A percentile compares a stretch with the other conserved stretches of the same genome.
Evolutionary conservation across 1,140 invertebrate genomes (phyloP).

Genomic region (Phenacoccus solenopsis): DNA sequence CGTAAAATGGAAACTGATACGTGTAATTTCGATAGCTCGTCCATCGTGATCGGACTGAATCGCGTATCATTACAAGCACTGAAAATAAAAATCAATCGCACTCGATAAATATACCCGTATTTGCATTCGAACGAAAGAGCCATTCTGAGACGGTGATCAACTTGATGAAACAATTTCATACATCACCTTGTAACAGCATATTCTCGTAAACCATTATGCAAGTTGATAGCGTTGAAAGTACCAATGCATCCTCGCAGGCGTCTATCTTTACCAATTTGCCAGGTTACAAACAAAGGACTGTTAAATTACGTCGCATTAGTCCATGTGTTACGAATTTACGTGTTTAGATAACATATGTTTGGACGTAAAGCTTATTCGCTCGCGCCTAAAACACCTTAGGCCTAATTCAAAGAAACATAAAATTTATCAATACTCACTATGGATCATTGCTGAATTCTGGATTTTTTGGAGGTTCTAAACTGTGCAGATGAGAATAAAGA

Average conservation of each 20-base stretch:
- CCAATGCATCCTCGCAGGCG: constrained; percentile 87
- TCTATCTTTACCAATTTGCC: constrained; percentile 90
- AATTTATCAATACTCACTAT: constrained; percentile 57
- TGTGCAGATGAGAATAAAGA: constrained; percentile 83
- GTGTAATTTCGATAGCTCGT: constrained; percentile 82
- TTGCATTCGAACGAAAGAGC: neutral
- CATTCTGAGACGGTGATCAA: too few species aligned
- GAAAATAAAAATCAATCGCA: constrained; percentile 11
- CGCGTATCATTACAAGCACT: constrained; percentile 96
- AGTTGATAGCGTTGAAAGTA: constrained; percentile 87
- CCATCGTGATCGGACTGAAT: constrained; percentile 87
- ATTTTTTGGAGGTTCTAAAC: constrained; percentile 74
- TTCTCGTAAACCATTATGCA: constrained; percentile 84
- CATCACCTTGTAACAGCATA: constrained; percentile 81
- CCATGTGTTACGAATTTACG: constrained; percentile 18
- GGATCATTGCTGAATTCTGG: constrained; percentile 88
- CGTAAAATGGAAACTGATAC: constrained; percentile 91
- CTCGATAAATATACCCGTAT: neutral
- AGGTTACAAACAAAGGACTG: constrained; percentile 97
- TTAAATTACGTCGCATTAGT: constrained; percentile 35
- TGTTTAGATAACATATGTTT: neutral
- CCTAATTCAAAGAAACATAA: constrained; percentile 23
- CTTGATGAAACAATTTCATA: neutral
- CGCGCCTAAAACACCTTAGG: neutral
- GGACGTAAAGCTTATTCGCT: neutral